These are phyloP conservation scores for Morus bassanus DNA, from an alignment of 2,797 vertebrate species.

Conservation along the genomic window DNA sequence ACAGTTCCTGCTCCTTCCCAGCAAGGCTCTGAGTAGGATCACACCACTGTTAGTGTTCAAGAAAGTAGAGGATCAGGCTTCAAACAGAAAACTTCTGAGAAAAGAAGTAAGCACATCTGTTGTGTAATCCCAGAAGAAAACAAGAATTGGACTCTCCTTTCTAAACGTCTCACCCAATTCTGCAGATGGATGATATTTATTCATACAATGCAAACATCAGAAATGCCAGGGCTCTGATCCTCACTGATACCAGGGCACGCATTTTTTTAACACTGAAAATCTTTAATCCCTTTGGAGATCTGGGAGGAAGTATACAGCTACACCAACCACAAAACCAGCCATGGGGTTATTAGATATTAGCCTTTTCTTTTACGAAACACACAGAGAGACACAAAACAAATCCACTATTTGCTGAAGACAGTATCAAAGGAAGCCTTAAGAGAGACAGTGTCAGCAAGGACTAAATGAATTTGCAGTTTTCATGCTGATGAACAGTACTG, in stretches of 20 bases:
- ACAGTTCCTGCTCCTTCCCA: background rate
- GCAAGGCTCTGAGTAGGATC: background rate
- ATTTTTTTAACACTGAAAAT: background rate
- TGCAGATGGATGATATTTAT: background rate
- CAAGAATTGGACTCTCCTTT: background rate
- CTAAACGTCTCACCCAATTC: background rate
- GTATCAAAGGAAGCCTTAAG: background rate
- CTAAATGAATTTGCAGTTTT: background rate
- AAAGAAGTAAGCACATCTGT: background rate
- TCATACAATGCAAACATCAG: background rate
- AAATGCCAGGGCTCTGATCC: slow-evolving; percentile 14
- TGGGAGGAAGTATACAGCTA: background rate
- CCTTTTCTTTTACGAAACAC: background rate
- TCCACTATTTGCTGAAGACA: background rate
- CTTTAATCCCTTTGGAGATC: background rate
- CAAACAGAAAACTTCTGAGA: background rate
- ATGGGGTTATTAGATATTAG: background rate
- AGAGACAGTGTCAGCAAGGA: background rate
- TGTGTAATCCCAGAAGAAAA: background rate
- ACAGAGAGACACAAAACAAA: background rate
- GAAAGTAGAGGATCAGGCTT: background rate
- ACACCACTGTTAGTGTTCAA: background rate
- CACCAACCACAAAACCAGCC: background rate
- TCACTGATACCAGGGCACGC: background rate
- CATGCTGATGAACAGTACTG: background rate